Conservation (phyloP, 92 coral and sea anemone genomes). For the Phenganax subtilis region DNA sequence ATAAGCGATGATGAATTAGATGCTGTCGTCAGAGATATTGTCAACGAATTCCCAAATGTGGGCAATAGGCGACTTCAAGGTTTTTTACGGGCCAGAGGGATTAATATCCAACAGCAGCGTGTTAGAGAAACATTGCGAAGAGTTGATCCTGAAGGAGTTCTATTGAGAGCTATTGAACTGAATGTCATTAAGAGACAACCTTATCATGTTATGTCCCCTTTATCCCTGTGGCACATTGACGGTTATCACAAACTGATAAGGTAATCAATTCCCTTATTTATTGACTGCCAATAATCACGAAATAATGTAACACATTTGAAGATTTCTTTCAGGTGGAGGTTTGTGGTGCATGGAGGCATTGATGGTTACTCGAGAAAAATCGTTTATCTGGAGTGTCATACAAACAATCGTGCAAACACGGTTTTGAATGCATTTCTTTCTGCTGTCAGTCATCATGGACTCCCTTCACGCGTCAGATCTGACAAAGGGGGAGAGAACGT, state of each 20-base stretch:
- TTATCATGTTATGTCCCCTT: neutral
- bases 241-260: conserved; percentile 5
- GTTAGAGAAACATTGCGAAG: conserved; percentile 2
- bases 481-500: neutral
- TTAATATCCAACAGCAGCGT: neutral
- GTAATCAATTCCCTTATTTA: neutral
- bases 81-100: neutral
- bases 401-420: neutral
- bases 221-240: neutral
- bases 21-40: conserved; percentile 5
- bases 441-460: neutral
- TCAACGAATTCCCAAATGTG: neutral
- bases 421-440: neutral
- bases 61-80: neutral
- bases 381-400: neutral
- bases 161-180: neutral
- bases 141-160: conserved; percentile 8
- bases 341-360: neutral
- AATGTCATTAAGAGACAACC: conserved; percentile 3
- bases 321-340: neutral
- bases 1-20: neutral
- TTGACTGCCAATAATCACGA: no score
- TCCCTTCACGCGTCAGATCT: neutral
- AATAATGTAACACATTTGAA: no score
- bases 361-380: conserved; percentile 7